Percentiles rank a stretch among this genome's conserved stretches.
These are phyloP conservation scores for Salmo trutta DNA, from an alignment of 2,797 vertebrate species.

Conservation along the genomic window DNA sequence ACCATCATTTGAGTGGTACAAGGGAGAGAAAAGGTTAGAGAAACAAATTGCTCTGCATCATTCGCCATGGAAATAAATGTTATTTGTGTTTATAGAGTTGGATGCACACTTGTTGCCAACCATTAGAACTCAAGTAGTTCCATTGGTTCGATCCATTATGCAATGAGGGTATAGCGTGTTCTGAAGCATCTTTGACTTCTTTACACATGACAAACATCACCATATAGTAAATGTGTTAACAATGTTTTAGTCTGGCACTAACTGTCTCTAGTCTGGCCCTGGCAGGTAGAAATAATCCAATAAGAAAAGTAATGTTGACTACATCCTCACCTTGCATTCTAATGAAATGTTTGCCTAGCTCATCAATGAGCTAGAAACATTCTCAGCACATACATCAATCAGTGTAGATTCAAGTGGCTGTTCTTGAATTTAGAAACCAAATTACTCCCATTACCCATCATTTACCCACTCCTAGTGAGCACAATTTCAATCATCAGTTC, in stretches of 20 bases:
- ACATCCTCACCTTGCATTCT: conserved; percentile 66
- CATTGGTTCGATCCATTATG: no score
- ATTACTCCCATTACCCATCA: conserved; percentile 81
- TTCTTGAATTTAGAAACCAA: conserved; percentile 84
- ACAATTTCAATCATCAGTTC: conserved; percentile 82
- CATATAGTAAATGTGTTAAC: no score
- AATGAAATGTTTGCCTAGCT: conserved; percentile 71
- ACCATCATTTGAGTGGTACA: conserved; percentile 95
- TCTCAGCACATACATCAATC: conserved; percentile 74
- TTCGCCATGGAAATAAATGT: background rate
- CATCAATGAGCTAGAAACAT: conserved; percentile 67
- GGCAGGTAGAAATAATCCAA: background rate
- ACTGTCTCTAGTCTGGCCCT: no score
- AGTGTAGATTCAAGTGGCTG: conserved; percentile 76
- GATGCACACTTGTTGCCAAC: no score
- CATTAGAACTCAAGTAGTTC: no score
- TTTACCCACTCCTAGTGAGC: conserved; percentile 80
- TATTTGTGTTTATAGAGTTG: no score
- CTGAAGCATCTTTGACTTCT: background rate
- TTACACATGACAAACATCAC: background rate
- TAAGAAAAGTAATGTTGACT: conserved; percentile 69
- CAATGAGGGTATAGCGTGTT: background rate
- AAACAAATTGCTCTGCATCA: background rate
- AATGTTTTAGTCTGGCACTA: no score
- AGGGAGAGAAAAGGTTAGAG: conserved; percentile 95